These are phyloP conservation scores for Melipona bicolor DNA, from an alignment of 2,888 invertebrate genomes.

Conservation along the genomic window DNA sequence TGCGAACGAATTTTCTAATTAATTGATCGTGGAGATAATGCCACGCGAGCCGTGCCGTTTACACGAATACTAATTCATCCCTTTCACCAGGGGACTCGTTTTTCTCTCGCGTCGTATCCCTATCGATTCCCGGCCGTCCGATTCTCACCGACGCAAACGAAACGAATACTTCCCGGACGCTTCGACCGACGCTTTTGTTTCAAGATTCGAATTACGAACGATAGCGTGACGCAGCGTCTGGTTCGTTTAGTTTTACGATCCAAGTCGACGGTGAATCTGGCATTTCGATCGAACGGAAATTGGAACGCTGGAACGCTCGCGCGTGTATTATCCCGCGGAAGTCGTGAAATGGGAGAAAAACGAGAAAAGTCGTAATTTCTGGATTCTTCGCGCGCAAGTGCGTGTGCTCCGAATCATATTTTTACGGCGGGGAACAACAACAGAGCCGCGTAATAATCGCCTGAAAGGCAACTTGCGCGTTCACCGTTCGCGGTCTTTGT, in stretches of 20 bases:
- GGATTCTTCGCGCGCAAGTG: slow-evolving; percentile 31
- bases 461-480: slow-evolving; percentile 53
- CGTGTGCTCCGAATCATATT: slow-evolving; percentile 62
- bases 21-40: slow-evolving; percentile 54
- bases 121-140: not conserved
- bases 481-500: slow-evolving; percentile 33
- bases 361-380: not conserved
- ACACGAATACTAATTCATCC: slow-evolving; percentile 42
- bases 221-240: no score
- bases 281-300: not conserved
- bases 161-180: not conserved
- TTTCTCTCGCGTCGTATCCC: not conserved
- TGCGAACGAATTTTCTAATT: slow-evolving; percentile 59
- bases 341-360: not conserved
- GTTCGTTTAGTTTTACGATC: not conserved
- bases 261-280: not conserved
- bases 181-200: not conserved
- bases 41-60: slow-evolving; percentile 34
- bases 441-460: slow-evolving; percentile 61
- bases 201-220: not conserved
- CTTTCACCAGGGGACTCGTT: slow-evolving; percentile 38
- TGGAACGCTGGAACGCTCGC: not conserved
- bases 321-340: not conserved
- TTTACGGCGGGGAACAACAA: slow-evolving; percentile 51
- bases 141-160: not conserved